Conservation (phyloP, 1,140 invertebrate genomes). For the Melanaphis sacchari region DNA sequence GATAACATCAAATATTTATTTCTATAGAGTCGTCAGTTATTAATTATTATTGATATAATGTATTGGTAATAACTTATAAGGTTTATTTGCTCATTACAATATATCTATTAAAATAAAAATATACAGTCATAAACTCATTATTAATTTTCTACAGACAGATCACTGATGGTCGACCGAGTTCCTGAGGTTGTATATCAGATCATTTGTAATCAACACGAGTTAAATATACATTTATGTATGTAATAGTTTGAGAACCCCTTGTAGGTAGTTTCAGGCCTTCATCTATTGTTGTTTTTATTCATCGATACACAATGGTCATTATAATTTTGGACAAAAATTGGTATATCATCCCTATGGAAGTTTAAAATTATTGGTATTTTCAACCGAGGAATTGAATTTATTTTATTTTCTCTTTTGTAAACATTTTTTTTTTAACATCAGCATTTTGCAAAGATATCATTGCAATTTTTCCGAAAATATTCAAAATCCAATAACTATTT, state of each 20-base stretch:
- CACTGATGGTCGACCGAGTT: neutral
- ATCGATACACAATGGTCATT: neutral
- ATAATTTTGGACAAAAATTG: neutral
- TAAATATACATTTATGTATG: neutral
- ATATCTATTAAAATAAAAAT: neutral
- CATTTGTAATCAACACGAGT: neutral
- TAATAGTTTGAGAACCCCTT: neutral
- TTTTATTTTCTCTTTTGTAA: conserved; percentile 1
- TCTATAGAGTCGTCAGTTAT: neutral
- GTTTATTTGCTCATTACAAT: neutral
- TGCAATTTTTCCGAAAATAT: neutral
- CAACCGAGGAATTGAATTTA: neutral
- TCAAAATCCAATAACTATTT: neutral
- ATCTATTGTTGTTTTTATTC: neutral
- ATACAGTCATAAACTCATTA: neutral
- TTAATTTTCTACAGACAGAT: neutral
- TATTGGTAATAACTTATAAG: neutral
- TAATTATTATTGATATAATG: neutral
- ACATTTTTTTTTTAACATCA: neutral
- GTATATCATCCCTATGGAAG: neutral
- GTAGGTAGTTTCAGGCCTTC: too few relatives aligned
- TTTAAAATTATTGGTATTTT: neutral
- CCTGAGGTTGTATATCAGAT: neutral
- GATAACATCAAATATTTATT: neutral
- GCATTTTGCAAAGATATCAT: neutral